Evolutionary conservation across 2,888 invertebrate genomes (phyloP), one percentile per base, ranked within the genome.

Genomic region (Teleiodes luculella): DNA sequence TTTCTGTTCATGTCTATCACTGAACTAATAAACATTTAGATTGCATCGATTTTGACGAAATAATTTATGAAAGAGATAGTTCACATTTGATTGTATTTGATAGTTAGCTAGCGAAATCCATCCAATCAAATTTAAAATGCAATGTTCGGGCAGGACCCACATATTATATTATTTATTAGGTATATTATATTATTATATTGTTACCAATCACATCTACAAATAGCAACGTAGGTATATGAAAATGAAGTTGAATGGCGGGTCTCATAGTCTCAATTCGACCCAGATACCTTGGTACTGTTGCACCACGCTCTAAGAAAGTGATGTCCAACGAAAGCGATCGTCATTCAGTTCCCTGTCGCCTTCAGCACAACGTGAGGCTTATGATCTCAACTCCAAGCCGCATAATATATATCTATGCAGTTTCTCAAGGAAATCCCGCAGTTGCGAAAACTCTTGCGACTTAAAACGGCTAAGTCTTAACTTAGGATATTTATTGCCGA

Each of bases 291-390:
- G 58, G 54, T 48, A 57, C 53, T 52, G 46, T 68, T 72, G 68
- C 68, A 59, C 70, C 72, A 78, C 62, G n/a, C 28, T 10, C 24
- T 28, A 28, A 54, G 67, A 73, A 72, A 75, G 69, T 74, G 74
- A 73, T 76, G 71, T 63, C 61, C 62, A 69, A 70, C 60, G 75
- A 78, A 76, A 76, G 75, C 70, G 70, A 75, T 72, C 67, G 68
- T 63, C 62, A 66, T 72, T 68, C 59, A 59, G 56, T 58, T 30
- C 24, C 33, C 39, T 52, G 63, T 67, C 64, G 67, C 65, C 64
- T 45, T 57, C 50, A 63, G 72, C 65, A 48, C 37, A 24, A 20
- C 41, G 31, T 36, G 28, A 24, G 24, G 7, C 20, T 51, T 52
- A 33, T 33, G 43, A 33, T 18, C 49, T 43, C 8, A 20, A 41